phyloP scores from a whole-genome alignment of 2,797 vertebrate species.

The Sphenodon punctatus region DNA sequence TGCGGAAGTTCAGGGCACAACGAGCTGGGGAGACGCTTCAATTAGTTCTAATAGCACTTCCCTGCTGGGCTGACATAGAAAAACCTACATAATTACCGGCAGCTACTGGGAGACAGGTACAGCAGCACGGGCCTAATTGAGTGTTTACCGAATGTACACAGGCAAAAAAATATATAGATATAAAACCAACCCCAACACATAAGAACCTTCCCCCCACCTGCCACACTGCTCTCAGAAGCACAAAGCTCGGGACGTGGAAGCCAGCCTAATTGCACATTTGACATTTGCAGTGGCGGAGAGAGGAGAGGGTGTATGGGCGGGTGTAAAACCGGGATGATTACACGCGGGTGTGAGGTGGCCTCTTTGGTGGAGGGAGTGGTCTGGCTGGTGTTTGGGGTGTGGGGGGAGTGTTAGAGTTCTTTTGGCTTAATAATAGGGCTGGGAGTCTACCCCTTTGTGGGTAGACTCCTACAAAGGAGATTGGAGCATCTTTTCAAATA shows the following conservation, averaged over 20 bases:
- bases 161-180: not conserved
- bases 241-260: not conserved
- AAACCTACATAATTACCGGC: constrained; percentile 73
- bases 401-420: too few species aligned
- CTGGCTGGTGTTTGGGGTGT: not conserved
- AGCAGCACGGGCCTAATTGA: constrained; percentile 68
- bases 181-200: not conserved
- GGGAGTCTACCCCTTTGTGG: too few species aligned
- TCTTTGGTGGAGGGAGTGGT: not conserved
- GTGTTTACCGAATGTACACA: constrained; percentile 67
- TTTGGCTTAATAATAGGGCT: too few species aligned
- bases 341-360: not conserved
- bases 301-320: not conserved
- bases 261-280: not conserved
- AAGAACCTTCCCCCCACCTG: not conserved
- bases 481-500: too few species aligned
- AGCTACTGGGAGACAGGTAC: constrained; percentile 62
- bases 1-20: constrained; percentile 34
- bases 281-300: not conserved
- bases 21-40: constrained; percentile 26
- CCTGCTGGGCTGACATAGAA: constrained; percentile 63
- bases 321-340: not conserved
- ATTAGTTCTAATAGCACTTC: constrained; percentile 63
- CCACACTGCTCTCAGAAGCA: not conserved
- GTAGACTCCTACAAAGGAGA: too few species aligned